Evolutionary conservation across 1,140 invertebrate genomes (phyloP), one percentile per base, ranked within the genome.

Genomic region (Drosophila pruinosa): DNA sequence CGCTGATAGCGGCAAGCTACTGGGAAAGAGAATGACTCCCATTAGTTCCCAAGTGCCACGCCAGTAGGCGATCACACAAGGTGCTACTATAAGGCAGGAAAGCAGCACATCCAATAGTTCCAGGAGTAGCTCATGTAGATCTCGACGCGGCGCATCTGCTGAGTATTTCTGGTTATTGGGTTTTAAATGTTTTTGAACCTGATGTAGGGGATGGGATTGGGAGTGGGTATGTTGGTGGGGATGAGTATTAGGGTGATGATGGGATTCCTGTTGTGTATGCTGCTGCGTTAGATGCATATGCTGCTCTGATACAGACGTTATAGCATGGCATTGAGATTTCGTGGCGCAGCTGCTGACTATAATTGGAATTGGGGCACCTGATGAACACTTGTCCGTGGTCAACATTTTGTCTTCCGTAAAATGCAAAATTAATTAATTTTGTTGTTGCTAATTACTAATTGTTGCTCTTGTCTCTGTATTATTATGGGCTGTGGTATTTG

Each of bases 11-110:
- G 93, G 89, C 7, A 91, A 83, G 22, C 94, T 85, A 0, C 92
- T 90, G 1, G 95, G 95, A 45, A 94, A 94, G 17, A 97, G 92
- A 89, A 95, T 95, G 22, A 94, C 81, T 65, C 95, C 95, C 93
- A 96, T 95, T 12, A 97, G 93, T 39, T 94, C 93, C 96, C 96
- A 97, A 22, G 95, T 96, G 50, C 96, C 96, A 22, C 96, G 93
- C 96, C 96, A 97, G 88, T 97, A 97, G 43, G 94, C 94, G 5
- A 97, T 95, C 1, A 97, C 96, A 6, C 95, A 93, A 5, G 96
- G 96, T 0, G 95, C 95, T 4, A 96, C 94, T 7, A 97, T 92
- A 0, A 94, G 81, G 41, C 94, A 94, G 3, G 96, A 95, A 78
- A 97, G 93, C 10, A 95, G 76, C 8, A 93, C 93, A 89, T 97